Evolutionary conservation across 2,888 invertebrate species (phyloP), one percentile per base, ranked within the genome.

Genomic region (Microctonus hyperodae): DNA sequence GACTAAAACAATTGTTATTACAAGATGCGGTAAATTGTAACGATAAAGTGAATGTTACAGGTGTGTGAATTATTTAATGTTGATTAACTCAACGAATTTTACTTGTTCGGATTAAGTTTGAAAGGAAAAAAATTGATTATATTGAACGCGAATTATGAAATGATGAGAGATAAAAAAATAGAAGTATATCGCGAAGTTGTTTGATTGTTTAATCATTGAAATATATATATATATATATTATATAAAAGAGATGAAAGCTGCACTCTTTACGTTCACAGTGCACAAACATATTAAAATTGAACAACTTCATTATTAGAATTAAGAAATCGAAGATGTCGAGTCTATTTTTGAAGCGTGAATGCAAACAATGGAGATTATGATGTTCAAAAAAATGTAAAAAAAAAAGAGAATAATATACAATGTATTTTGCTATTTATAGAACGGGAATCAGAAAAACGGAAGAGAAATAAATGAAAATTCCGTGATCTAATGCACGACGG

Each of bases 1-100:
- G 67, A 91, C 90, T 75, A 90, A 90, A 85, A 89, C 88, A 77
- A 90, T 92, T 79, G 83, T 90, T 76, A 91, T 93, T 81, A 88
- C 90, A 68, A 90, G 88, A 84, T 93, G 92, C 85, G 92, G 92
- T 76, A 90, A 90, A 84, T 87, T 91, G 85, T 88, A 89, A 85
- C 86, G 73, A 53, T 69, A n/a, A n/a, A n/a, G n/a, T 65, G 63
- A 35, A 64, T 31, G 48, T 44, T 50, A 31, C 35, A n/a, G n/a
- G 48, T 60, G 31, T 44, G 44, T 40, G 22, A 57, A 61, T 33
- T 31, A 61, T 50, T 28, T 11, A 56, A 56, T 44, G 48, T 51
- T 48, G 67, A 61, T 22, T 51, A 66, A 60, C 60, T 64, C 57
- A 50, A 51, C 50, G 55, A 28, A 50, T 22, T 35, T 33, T 58